Base-by-base conservation (phyloP, 2,888 invertebrate genomes). In the Hydriomena furcata region DNA sequence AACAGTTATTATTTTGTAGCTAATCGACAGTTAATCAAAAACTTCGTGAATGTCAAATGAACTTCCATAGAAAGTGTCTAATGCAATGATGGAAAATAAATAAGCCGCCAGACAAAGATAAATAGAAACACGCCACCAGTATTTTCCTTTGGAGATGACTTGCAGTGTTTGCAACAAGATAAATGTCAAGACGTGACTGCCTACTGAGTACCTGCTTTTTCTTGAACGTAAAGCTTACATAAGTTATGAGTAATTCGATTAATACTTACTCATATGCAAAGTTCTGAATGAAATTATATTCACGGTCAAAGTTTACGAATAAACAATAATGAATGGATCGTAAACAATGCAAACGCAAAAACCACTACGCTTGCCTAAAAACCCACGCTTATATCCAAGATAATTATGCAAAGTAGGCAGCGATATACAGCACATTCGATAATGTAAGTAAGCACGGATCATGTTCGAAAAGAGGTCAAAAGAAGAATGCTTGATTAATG, bases 401-500 rank as follows among this genome's bases (percentile, higher is more conserved):
- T 38, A 44, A 44, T 34, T 34, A 40, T 36, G 37, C 42, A 52
- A 43, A 34, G 30, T 37, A 47, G 34, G 27, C 32, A 34, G 24
- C 12, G n/a, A 28, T 36, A 31, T 34, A 49, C 24, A 24, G 30
- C 8, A 41, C 35, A 46, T 12, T 28, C 23, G 21, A 38, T 47
- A 47, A 58, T 58, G 58, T 41, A 41, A 40, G 47, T 53, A 59
- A 49, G 63, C 60, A 62, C 56, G 58, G 53, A 60, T 52, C 58
- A 61, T 61, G 47, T 20, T 43, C 8, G 57, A 62, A 72, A 67
- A 64, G 70, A 71, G 76, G 76, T 72, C 77, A 73, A 63, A 67
- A 72, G 73, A 71, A 73, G 68, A 74, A 72, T 71, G 66, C 66
- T 73, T 78, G 82, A 83, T 82, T 79, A 76, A 82, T 82, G 79